These are phyloP conservation scores for Sthenelais limicola DNA, from an alignment of 2,888 invertebrate genomes.

Conservation along the genomic window DNA sequence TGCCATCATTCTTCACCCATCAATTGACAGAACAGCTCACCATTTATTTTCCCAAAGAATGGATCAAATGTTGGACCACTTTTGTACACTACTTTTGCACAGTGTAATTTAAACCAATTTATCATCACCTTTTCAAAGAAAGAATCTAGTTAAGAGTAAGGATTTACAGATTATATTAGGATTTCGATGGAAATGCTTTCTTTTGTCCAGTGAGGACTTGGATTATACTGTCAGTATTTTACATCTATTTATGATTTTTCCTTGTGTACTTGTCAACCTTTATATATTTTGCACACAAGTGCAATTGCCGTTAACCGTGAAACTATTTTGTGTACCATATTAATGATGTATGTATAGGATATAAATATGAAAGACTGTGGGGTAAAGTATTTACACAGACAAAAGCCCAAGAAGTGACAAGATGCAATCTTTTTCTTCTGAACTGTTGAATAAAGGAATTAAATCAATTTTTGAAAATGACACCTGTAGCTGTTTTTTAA, in stretches of 20 bases:
- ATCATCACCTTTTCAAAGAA: too few relatives aligned
- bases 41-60: slow-evolving; percentile 36
- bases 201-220: slow-evolving; percentile 8
- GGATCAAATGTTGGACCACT: slow-evolving; percentile 31
- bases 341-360: slow-evolving; percentile 27
- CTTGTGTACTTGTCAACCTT: slow-evolving; percentile 32
- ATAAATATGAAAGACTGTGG: too few relatives aligned
- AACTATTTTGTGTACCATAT: slow-evolving; percentile 37
- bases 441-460: too few relatives aligned
- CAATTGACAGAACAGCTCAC: slow-evolving; percentile 27
- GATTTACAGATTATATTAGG: slow-evolving; percentile 3
- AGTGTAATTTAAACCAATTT: too few relatives aligned
- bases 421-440: too few relatives aligned
- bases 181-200: slow-evolving; percentile 17
- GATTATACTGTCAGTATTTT: slow-evolving; percentile 34
- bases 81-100: slow-evolving; percentile 34
- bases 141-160: too few relatives aligned
- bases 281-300: slow-evolving; percentile 34
- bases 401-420: too few relatives aligned
- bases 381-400: too few relatives aligned
- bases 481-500: too few relatives aligned
- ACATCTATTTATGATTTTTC: slow-evolving; percentile 35
- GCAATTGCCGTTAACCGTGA: slow-evolving; percentile 24
- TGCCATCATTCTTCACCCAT: slow-evolving; percentile 21
- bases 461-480: too few relatives aligned